Evolutionary conservation across 2,113 vertebrate genomes (phyloP).

Genomic region (Dendrocopos noguchii): DNA sequence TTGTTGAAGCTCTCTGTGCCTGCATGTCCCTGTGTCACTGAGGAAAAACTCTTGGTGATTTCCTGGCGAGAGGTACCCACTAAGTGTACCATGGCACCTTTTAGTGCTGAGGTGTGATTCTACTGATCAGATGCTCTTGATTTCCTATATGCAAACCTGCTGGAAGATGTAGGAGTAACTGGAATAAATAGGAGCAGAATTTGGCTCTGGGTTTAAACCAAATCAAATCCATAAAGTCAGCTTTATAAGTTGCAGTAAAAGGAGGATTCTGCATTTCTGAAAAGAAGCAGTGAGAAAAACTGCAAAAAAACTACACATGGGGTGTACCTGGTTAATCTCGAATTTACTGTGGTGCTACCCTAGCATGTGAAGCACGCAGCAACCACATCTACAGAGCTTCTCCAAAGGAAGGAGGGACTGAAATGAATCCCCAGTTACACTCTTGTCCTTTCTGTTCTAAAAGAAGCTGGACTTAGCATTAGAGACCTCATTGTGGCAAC

Average conservation of each 20-base stretch:
- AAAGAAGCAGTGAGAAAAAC: not conserved
- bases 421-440: not conserved
- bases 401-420: not conserved
- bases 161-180: not conserved
- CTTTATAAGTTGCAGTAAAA: not conserved
- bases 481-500: not conserved
- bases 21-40: not conserved
- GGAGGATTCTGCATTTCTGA: not conserved
- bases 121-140: not conserved
- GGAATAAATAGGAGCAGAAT: not conserved
- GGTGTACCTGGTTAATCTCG: not conserved
- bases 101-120: not conserved
- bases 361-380: not conserved
- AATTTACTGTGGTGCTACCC: fast-evolving
- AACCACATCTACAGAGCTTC: not conserved
- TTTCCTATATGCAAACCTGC: not conserved
- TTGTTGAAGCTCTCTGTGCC: not conserved
- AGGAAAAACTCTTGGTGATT: not conserved
- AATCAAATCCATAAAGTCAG: not conserved
- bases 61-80: not conserved
- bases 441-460: not conserved
- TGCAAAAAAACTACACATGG: not conserved
- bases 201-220: not conserved
- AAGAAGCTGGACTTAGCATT: not conserved
- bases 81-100: not conserved